A percentile compares a stretch with the other conserved stretches of the same genome.
These are phyloP conservation scores for Calvadosia cruxmelitensis DNA, from an alignment of 30 jellyfish, hydroid and myxozoan species.

Conservation along the genomic window DNA sequence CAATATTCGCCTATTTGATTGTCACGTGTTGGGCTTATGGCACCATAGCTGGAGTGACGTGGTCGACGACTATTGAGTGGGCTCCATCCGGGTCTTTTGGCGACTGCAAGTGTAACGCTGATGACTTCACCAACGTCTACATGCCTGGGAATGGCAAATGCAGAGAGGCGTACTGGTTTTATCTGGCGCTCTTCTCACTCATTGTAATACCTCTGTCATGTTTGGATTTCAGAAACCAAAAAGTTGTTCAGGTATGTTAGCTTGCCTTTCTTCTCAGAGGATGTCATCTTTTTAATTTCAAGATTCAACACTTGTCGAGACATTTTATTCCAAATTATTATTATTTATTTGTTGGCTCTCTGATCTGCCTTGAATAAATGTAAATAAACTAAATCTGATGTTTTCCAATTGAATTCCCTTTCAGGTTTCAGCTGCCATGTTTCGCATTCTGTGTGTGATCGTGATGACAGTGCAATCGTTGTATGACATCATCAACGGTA, in stretches of 20 bases:
- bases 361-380: too few relatives aligned
- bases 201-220: conserved; percentile 10
- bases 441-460: background rate
- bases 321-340: too few relatives aligned
- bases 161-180: conserved; percentile 18
- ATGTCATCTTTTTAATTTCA: too few relatives aligned
- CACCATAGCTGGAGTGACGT: conserved; percentile 9
- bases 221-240: conserved; percentile 8
- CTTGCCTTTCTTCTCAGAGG: too few relatives aligned
- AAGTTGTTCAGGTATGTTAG: conserved; percentile 3
- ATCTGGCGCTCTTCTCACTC: conserved; percentile 4
- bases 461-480: background rate
- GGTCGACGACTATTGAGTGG: conserved; percentile 11
- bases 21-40: conserved; percentile 17
- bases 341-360: too few relatives aligned
- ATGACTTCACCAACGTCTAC: conserved; percentile 7
- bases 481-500: background rate
- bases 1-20: conserved; percentile 1
- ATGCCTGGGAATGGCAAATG: conserved; percentile 5
- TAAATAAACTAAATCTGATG: too few relatives aligned
- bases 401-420: background rate
- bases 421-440: background rate
- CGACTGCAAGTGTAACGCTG: background rate
- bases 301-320: too few relatives aligned
- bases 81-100: conserved; percentile 3